Conservation (phyloP, 1,140 invertebrate genomes). For the Zaprionus taronus region DNA sequence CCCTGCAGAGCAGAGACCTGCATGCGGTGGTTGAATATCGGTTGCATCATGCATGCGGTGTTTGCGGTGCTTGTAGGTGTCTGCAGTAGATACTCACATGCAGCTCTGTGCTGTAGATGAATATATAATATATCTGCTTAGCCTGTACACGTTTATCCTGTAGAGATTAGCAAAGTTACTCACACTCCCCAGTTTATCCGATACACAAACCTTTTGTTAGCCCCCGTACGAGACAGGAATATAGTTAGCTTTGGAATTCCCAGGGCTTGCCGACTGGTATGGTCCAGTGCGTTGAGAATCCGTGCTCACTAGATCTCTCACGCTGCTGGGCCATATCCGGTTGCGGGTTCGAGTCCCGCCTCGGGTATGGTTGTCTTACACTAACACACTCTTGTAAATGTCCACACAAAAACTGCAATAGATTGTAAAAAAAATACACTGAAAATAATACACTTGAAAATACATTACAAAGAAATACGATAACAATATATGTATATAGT, state of each 20-base stretch:
- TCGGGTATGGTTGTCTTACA: conserved; percentile 21
- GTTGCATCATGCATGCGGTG: too few species aligned
- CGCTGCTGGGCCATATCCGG: background rate
- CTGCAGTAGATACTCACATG: too few species aligned
- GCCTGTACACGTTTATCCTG: background rate
- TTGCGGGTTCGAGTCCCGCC: conserved; percentile 40
- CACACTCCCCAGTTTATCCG: background rate
- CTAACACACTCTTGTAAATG: background rate
- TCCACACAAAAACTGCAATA: background rate
- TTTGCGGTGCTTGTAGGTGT: too few species aligned
- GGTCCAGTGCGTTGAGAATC: conserved; percentile 7
- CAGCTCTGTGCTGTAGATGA: too few species aligned
- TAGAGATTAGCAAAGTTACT: background rate
- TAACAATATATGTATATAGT: too few species aligned
- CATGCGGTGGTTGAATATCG: too few species aligned
- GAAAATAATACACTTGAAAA: too few species aligned
- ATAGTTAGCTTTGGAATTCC: background rate
- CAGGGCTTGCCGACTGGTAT: background rate
- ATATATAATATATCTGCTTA: background rate
- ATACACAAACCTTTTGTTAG: conserved; percentile 14
- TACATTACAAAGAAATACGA: too few species aligned
- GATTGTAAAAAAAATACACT: background rate
- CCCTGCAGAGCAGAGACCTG: background rate
- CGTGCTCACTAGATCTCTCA: background rate
- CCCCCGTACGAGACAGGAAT: too few species aligned